Evolutionary conservation across 2,113 vertebrate species (phyloP).

Genomic region (Amazona guildingii): DNA sequence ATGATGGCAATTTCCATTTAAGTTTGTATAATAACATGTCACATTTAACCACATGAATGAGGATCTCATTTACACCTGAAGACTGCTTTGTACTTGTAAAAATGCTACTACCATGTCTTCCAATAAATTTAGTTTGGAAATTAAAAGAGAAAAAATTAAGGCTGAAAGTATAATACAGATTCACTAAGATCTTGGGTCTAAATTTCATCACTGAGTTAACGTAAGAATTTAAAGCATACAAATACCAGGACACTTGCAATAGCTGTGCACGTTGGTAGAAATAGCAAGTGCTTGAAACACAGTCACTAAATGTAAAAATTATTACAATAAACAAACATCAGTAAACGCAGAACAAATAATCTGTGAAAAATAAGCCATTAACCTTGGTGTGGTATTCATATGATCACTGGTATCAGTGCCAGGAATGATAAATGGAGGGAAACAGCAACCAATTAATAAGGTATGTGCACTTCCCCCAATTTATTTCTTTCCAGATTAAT

Average conservation of each 20-base stretch:
- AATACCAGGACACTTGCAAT: background rate
- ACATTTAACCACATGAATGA: background rate
- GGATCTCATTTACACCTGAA: background rate
- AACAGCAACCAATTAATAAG: background rate
- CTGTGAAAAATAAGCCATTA: background rate
- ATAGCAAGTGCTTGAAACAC: background rate
- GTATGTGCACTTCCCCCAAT: background rate
- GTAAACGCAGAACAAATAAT: background rate
- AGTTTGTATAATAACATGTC: background rate
- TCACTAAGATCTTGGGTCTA: background rate
- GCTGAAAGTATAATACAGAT: background rate
- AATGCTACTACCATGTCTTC: background rate
- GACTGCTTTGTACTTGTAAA: background rate
- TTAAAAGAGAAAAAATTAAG: background rate
- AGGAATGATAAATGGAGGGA: background rate
- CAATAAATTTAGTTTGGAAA: background rate
- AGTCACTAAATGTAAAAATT: background rate
- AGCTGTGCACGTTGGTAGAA: background rate
- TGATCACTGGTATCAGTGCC: background rate
- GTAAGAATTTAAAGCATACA: background rate
- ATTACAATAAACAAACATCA: background rate
- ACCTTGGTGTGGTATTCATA: background rate
- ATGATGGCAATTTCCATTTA: background rate
- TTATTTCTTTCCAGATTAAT: constrained; percentile 13
- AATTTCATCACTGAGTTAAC: background rate